A percentile compares a stretch with the other conserved stretches of the same genome.
phyloP scores from a whole-genome alignment of 2,888 invertebrate species.

The Clitarchus hookeri region DNA sequence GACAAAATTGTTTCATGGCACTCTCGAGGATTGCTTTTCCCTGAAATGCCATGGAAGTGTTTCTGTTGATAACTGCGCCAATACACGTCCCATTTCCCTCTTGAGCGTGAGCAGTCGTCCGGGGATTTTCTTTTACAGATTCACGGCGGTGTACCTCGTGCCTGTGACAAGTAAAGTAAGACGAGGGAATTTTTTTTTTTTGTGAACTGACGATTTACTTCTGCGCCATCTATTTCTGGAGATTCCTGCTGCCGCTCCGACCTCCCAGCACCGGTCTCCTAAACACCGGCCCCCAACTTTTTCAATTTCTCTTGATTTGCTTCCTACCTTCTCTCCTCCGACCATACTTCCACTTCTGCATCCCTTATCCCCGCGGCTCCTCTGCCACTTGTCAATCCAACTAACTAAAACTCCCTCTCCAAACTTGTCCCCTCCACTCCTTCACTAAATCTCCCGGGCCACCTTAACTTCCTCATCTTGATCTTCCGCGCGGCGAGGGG shows the following conservation, averaged over 20 bases:
- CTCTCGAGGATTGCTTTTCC: too few relatives aligned
- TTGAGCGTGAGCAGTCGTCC: too few relatives aligned
- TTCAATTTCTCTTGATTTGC: slow-evolving; percentile 24
- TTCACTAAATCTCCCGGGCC: neutral
- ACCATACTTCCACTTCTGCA: slow-evolving; percentile 5
- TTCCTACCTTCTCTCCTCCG: neutral
- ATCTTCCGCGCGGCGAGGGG: neutral
- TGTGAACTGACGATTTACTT: neutral
- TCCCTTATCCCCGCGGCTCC: slow-evolving; percentile 19
- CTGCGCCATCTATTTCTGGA: slow-evolving; percentile 20
- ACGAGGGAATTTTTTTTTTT: neutral
- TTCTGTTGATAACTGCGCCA: too few relatives aligned
- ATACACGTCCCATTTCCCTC: too few relatives aligned
- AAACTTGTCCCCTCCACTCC: slow-evolving; percentile 23
- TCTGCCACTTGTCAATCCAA: slow-evolving; percentile 38
- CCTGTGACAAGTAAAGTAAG: neutral
- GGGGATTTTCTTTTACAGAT: neutral
- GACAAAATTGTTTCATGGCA: too few relatives aligned
- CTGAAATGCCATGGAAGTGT: too few relatives aligned
- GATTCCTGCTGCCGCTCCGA: neutral
- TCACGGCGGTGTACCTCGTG: neutral
- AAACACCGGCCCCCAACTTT: slow-evolving; percentile 22
- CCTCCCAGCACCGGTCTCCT: neutral
- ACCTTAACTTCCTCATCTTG: slow-evolving; percentile 32
- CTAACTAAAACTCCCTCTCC: slow-evolving; percentile 39